A percentile compares a stretch with the other conserved stretches of the same genome.
phyloP scores from a whole-genome alignment of 2,888 invertebrate genomes.

The Eupsilia transversa region DNA sequence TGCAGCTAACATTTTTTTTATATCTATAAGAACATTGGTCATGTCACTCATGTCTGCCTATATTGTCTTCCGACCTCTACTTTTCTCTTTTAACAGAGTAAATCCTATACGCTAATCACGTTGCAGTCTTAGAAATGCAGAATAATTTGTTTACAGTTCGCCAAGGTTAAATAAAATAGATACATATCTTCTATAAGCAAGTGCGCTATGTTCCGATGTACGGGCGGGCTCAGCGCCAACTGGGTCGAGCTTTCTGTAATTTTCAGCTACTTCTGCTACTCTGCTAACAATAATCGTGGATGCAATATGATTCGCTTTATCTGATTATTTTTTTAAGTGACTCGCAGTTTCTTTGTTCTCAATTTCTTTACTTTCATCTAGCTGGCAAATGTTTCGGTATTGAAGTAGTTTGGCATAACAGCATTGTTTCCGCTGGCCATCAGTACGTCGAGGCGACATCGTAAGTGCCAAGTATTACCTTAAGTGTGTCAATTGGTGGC shows the following conservation, averaged over 20 bases:
- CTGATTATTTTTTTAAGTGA: conserved; percentile 50
- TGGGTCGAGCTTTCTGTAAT: conserved; percentile 88
- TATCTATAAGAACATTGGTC: not conserved
- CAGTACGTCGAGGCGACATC: conserved; percentile 76
- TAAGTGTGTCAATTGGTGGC: conserved; percentile 90
- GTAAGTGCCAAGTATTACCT: conserved; percentile 88
- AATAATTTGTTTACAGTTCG: conserved; percentile 58
- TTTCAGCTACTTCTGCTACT: conserved; percentile 82
- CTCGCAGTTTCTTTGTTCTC: conserved; percentile 48
- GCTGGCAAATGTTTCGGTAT: conserved; percentile 28
- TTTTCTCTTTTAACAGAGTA: not conserved
- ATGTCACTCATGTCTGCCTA: not conserved
- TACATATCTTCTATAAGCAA: conserved; percentile 74
- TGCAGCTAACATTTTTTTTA: not conserved
- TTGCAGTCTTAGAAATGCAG: conserved; percentile 36
- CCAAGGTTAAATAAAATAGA: conserved; percentile 80
- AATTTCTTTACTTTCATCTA: conserved; percentile 25
- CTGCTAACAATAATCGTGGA: conserved; percentile 75
- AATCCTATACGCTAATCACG: conserved; percentile 7
- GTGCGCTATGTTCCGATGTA: conserved; percentile 71
- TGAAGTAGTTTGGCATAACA: conserved; percentile 50
- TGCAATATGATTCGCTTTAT: conserved; percentile 60
- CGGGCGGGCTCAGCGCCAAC: conserved; percentile 86
- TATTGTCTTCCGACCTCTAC: not conserved
- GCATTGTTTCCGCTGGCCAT: conserved; percentile 70